Conservation (phyloP, 2,888 invertebrate genomes). For the Sesia bembeciformis region DNA sequence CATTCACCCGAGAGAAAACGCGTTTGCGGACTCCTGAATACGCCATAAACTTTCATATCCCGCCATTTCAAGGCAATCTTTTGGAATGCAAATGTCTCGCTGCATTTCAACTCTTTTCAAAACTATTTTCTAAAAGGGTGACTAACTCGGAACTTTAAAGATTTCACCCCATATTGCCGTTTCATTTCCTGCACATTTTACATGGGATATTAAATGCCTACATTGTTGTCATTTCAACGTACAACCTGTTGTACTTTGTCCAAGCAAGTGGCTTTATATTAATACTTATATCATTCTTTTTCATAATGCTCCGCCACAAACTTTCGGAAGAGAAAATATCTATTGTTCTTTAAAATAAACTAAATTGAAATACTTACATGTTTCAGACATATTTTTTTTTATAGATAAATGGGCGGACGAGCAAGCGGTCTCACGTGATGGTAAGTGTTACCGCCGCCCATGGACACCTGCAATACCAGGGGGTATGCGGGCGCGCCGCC, state of each 20-base stretch:
- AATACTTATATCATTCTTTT: no score
- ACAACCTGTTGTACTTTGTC: not conserved
- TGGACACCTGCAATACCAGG: no score
- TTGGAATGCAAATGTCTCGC: constrained; percentile 59
- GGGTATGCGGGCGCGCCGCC: no score
- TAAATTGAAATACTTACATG: no score
- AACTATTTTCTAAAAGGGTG: constrained; percentile 50
- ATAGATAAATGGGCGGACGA: no score
- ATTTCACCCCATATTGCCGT: constrained; percentile 36
- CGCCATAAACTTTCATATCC: constrained; percentile 43
- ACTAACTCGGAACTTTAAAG: constrained; percentile 45
- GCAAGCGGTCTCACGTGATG: no score
- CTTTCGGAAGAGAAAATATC: no score
- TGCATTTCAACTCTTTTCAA: constrained; percentile 55
- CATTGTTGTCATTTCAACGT: not conserved
- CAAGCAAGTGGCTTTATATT: no score
- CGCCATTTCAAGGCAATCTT: constrained; percentile 36
- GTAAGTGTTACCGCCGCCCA: no score
- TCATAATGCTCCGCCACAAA: no score
- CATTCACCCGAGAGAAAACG: constrained; percentile 1
- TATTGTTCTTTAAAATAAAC: no score
- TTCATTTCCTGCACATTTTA: constrained; percentile 34
- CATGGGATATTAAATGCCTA: constrained; percentile 17
- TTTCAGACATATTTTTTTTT: no score
- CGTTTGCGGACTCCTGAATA: constrained; percentile 19